Conservation (phyloP, 2,888 invertebrate species). For the Brachyptera putata region DNA sequence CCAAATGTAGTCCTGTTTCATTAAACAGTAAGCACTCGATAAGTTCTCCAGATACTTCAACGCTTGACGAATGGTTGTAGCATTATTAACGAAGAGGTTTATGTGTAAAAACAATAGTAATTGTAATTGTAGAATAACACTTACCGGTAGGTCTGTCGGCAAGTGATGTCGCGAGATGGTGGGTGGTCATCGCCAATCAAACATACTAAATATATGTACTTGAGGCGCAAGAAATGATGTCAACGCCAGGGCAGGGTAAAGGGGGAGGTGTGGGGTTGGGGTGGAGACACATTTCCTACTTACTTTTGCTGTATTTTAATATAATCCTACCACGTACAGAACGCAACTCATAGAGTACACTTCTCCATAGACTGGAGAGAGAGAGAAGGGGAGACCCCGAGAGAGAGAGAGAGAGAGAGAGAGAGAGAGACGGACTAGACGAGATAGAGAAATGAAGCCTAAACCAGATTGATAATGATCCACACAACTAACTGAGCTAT, state of each 20-base stretch:
- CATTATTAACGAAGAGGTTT: conserved; percentile 20
- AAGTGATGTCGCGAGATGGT: conserved; percentile 9
- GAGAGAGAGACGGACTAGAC: too few species aligned
- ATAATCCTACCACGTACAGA: too few species aligned
- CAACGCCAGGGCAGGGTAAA: background rate
- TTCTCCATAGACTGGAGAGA: background rate
- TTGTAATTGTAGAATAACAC: conserved; percentile 19
- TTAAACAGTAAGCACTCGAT: too few species aligned
- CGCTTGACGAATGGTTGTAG: conserved; percentile 17
- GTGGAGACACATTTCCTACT: background rate
- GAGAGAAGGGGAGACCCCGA: too few species aligned
- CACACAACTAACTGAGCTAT: too few species aligned
- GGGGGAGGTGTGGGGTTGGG: background rate
- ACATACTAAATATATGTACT: too few species aligned
- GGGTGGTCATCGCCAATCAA: conserved; percentile 10
- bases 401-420: too few species aligned
- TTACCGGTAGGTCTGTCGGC: conserved; percentile 10
- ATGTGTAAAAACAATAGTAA: conserved; percentile 10
- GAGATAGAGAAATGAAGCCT: too few species aligned
- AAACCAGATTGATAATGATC: too few species aligned
- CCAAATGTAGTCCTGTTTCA: conserved; percentile 13
- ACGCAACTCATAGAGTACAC: too few species aligned
- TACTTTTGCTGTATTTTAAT: too few species aligned
- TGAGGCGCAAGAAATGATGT: conserved; percentile 10
- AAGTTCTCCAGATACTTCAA: conserved; percentile 2